These are phyloP conservation scores for Sebastiscus albofasciatus DNA, from an alignment of 2,797 vertebrate species.

Conservation along the genomic window DNA sequence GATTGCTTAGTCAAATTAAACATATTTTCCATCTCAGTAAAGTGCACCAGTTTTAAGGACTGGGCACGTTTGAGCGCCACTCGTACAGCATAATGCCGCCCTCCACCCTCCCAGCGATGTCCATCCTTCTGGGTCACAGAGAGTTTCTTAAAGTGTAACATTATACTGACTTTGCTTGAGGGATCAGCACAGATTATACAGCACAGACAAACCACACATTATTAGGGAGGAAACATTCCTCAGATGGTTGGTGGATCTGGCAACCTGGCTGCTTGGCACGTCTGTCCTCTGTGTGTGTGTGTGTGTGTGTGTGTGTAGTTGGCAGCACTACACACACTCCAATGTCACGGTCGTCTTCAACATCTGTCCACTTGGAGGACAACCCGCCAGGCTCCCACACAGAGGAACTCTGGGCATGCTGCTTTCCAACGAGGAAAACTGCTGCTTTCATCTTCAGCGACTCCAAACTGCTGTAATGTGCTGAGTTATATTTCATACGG, in stretches of 20 bases:
- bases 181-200: conserved; percentile 29
- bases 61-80: neutral
- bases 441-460: conserved; percentile 1
- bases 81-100: no score
- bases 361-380: conserved; percentile 64
- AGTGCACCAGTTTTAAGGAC: neutral
- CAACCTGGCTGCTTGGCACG: conserved; percentile 45
- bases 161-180: conserved; percentile 20
- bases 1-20: neutral
- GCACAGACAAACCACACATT: conserved; percentile 59
- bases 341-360: conserved; percentile 59
- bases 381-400: conserved; percentile 19
- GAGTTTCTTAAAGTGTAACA: conserved; percentile 30
- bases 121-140: neutral
- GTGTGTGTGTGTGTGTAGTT: conserved; percentile 22
- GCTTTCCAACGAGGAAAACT: neutral
- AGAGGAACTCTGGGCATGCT: neutral
- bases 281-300: neutral
- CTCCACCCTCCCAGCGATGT: neutral
- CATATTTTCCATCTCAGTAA: neutral
- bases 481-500: neutral
- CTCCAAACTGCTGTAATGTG: neutral
- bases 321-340: conserved; percentile 63
- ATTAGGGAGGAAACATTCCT: conserved; percentile 70
- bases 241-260: conserved; percentile 58